Base-by-base conservation (phyloP, 2,888 invertebrate genomes). In the Ditula angustiorana region DNA sequence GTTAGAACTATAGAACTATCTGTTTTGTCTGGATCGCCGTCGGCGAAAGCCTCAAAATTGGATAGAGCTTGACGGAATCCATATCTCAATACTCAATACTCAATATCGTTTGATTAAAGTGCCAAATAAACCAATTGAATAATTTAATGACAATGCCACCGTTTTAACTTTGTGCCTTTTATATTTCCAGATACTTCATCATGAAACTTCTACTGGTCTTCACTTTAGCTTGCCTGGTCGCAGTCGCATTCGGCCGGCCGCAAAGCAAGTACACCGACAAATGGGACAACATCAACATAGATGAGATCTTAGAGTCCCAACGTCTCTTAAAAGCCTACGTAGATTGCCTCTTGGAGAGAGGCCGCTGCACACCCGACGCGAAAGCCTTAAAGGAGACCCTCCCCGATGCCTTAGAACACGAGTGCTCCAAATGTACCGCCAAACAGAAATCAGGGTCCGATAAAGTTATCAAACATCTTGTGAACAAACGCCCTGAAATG, bases 361-460 rank as follows among this genome's bases (percentile, higher is more conserved):
- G 95, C 19, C 93, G 93, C 11, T 96, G 96, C 81, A 95, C 95
- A 10, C 93, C 95, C 1, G 96, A 96, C 71, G 96, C 94, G 44
- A 93, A 93, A 68, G 94, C 95, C 70, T 83, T 93, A 1, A 93
- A 92, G 64, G 92, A 93, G 67, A 86, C 93, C 1, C 88, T 97
- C 1, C 96, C 96, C 0, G 96, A 97, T 70, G 96, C 96, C 0
- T 80, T 97, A 46, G 93, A 94, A 71, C 93, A 94, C 33, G 95
- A 95, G 55, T 97, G 97, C 82, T 80, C 86, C 53, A 95, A 96
- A 81, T 97, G 97, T 80, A 96, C 95, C 82, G 70, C 93, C 84
- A 94, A 93, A 93, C 93, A 93, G 66, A 91, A 90, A 68, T 62
- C 70, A 1, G 78, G 86, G 0, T 84, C 95, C 59, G 95, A 95